These are phyloP conservation scores for Xerus inauris DNA, from an alignment of 2,113 vertebrate species.

Conservation along the genomic window DNA sequence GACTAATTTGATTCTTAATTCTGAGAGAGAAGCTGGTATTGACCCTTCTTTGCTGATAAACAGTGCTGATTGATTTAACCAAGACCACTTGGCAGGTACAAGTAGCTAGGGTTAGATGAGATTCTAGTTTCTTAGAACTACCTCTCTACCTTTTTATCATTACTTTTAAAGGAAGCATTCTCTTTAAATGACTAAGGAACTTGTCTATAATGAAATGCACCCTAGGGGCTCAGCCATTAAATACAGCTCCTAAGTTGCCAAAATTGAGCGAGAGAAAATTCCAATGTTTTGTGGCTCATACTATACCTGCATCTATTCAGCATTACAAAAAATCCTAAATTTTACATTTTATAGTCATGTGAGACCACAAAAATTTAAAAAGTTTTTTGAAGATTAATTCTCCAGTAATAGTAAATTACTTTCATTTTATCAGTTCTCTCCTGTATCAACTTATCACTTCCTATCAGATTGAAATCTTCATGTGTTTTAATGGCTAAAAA, in stretches of 20 bases:
- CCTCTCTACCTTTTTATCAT: background rate
- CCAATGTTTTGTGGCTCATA: background rate
- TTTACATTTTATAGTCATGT: background rate
- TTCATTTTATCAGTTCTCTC: background rate
- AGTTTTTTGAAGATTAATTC: slow-evolving; percentile 6
- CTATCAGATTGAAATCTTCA: background rate
- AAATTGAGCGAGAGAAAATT: background rate
- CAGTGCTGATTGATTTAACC: background rate
- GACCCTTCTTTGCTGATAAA: background rate
- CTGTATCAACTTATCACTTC: background rate
- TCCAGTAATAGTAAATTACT: slow-evolving; percentile 48
- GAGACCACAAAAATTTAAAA: background rate
- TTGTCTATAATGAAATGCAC: background rate
- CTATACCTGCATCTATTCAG: background rate
- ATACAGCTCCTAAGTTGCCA: background rate
- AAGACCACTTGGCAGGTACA: background rate
- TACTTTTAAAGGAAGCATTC: background rate
- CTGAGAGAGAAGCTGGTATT: background rate
- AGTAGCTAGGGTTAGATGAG: background rate
- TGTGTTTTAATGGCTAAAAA: background rate
- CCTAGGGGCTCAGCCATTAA: background rate
- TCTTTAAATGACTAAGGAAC: background rate
- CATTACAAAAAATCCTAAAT: background rate
- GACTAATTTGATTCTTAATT: background rate
- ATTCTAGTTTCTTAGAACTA: background rate